Evolutionary conservation across 2,113 vertebrate genomes (phyloP).

Genomic region (Condylura cristata): DNA sequence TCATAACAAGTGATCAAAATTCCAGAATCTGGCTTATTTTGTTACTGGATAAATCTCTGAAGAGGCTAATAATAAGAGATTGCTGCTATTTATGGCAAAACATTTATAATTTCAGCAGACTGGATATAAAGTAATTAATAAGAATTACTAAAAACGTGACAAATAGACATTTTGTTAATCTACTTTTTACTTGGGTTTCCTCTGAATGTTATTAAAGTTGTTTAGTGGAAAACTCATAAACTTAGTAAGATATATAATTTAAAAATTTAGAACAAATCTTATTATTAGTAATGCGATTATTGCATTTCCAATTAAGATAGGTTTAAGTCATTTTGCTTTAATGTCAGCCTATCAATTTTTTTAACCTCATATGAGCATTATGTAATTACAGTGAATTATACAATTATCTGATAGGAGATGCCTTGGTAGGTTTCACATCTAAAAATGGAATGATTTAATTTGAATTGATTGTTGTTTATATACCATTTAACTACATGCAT

Average conservation of each 20-base stretch:
- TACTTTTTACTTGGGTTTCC: neutral
- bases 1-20: slow-evolving; percentile 78
- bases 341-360: slow-evolving; percentile 75
- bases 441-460: slow-evolving; percentile 75
- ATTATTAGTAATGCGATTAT: slow-evolving; percentile 73
- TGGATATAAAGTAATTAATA: slow-evolving; percentile 72
- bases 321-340: slow-evolving; percentile 78
- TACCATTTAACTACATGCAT: slow-evolving; percentile 63
- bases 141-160: slow-evolving; percentile 42
- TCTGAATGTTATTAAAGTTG: neutral
- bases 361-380: slow-evolving; percentile 73
- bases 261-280: slow-evolving; percentile 66
- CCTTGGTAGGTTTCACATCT: slow-evolving; percentile 63
- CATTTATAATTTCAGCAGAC: slow-evolving; percentile 73
- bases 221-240: neutral
- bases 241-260: slow-evolving; percentile 42
- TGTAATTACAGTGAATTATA: slow-evolving; percentile 78
- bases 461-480: slow-evolving; percentile 79
- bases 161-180: slow-evolving; percentile 25
- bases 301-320: slow-evolving; percentile 68
- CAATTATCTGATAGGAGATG: slow-evolving; percentile 72
- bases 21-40: slow-evolving; percentile 79
- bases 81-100: slow-evolving; percentile 74
- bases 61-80: slow-evolving; percentile 80
- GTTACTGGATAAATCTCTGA: slow-evolving; percentile 81